Evolutionary conservation across 2,888 invertebrate species (phyloP).

Genomic region (Scaptomyza tumidula): DNA sequence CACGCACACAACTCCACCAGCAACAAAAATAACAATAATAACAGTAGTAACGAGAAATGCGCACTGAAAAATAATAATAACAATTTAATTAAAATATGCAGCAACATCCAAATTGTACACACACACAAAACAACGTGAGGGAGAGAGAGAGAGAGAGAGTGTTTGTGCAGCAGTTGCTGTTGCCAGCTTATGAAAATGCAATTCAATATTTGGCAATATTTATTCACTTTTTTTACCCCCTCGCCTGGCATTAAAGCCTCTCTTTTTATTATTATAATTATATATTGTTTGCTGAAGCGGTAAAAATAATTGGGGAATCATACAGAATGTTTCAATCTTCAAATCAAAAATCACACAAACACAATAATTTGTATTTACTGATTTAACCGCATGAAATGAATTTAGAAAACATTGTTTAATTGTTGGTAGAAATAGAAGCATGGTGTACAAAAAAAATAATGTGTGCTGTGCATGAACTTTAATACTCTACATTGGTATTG

Average conservation of each 20-base stretch:
- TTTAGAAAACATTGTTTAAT: constrained; percentile 1
- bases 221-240: constrained; percentile 35
- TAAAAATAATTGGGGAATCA: constrained; percentile 54
- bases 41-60: constrained; percentile 25
- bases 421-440: neutral
- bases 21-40: constrained; percentile 12
- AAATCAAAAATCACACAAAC: constrained; percentile 10
- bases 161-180: constrained; percentile 24
- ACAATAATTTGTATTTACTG: neutral
- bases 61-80: constrained; percentile 71
- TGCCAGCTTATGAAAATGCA: constrained; percentile 76
- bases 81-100: constrained; percentile 76
- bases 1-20: constrained; percentile 56
- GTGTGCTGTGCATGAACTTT: neutral
- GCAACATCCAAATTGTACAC: constrained; percentile 64
- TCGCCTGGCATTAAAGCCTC: constrained; percentile 6
- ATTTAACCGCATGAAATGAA: constrained; percentile 1
- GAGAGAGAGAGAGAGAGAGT: constrained; percentile 14
- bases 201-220: constrained; percentile 71
- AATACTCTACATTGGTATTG: neutral
- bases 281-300: constrained; percentile 60
- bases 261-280: constrained; percentile 30
- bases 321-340: constrained; percentile 7
- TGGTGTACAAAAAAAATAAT: neutral
- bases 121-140: constrained; percentile 13